phyloP scores from a whole-genome alignment of 2,113 vertebrate species.

The Notarius quadriscutis region DNA sequence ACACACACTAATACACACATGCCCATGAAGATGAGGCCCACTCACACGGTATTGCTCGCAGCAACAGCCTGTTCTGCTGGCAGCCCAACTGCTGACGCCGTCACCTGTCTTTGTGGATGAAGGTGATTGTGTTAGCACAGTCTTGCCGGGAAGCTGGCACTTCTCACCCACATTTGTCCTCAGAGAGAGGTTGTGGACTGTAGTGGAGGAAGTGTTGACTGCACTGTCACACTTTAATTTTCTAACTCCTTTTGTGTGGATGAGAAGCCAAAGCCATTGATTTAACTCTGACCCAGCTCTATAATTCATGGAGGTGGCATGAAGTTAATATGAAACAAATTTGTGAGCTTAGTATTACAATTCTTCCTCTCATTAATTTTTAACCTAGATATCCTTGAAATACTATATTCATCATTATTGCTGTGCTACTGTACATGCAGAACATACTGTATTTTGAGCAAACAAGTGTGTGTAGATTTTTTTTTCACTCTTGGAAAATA shows the following conservation, averaged over 20 bases:
- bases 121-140: slow-evolving; percentile 53
- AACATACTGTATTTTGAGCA: slow-evolving; percentile 21
- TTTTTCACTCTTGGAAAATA: background rate
- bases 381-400: background rate
- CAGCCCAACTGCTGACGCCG: slow-evolving; percentile 52
- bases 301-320: background rate
- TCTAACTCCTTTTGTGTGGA: background rate
- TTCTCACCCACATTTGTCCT: slow-evolving; percentile 45
- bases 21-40: slow-evolving; percentile 27
- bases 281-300: background rate
- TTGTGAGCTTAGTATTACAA: background rate
- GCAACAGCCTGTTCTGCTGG: slow-evolving; percentile 52
- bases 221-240: slow-evolving; percentile 1
- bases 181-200: slow-evolving; percentile 32
- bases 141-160: slow-evolving; percentile 42
- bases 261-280: slow-evolving; percentile 2
- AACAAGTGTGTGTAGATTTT: background rate
- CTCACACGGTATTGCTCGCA: slow-evolving; percentile 40
- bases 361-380: background rate
- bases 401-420: slow-evolving; percentile 12
- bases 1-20: slow-evolving; percentile 28
- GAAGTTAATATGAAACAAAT: slow-evolving; percentile 1
- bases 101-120: slow-evolving; percentile 55
- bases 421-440: background rate
- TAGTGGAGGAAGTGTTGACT: slow-evolving; percentile 34